These are phyloP conservation scores for Casuarius casuarius DNA, from an alignment of 2,113 vertebrate species.

Conservation along the genomic window DNA sequence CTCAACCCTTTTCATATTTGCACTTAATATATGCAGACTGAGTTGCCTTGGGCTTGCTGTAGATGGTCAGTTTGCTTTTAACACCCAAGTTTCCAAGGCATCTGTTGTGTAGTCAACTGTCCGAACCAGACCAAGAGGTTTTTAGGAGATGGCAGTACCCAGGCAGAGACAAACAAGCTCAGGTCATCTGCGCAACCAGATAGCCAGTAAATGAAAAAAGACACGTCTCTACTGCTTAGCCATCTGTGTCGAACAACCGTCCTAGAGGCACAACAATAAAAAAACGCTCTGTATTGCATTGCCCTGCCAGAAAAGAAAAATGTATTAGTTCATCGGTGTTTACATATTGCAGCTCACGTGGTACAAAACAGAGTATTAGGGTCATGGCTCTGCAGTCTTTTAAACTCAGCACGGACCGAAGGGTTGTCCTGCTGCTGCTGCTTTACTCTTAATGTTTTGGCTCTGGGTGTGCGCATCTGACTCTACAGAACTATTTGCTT, in stretches of 20 bases:
- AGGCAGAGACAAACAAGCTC: not conserved
- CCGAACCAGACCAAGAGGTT: not conserved
- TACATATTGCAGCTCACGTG: not conserved
- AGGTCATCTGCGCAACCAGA: not conserved
- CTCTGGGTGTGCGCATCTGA: not conserved
- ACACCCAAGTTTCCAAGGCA: accelerated
- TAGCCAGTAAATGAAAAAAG: not conserved
- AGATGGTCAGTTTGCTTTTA: not conserved
- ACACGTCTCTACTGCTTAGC: no score
- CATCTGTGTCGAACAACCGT: not conserved
- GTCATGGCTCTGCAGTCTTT: not conserved
- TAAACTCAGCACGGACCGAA: not conserved
- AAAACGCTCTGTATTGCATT: not conserved
- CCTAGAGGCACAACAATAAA: not conserved
- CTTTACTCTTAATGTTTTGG: not conserved
- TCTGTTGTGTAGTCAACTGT: not conserved
- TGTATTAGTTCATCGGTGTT: not conserved
- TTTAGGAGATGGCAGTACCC: not conserved
- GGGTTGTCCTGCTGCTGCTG: not conserved
- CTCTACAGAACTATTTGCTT: not conserved
- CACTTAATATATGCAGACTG: not conserved
- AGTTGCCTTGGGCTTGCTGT: not conserved
- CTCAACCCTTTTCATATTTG: not conserved
- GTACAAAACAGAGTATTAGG: not conserved
- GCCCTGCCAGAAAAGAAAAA: not conserved